These are phyloP conservation scores for Mormyrus proboscirostris DNA, from an alignment of 2,797 vertebrate genomes.

Conservation along the genomic window DNA sequence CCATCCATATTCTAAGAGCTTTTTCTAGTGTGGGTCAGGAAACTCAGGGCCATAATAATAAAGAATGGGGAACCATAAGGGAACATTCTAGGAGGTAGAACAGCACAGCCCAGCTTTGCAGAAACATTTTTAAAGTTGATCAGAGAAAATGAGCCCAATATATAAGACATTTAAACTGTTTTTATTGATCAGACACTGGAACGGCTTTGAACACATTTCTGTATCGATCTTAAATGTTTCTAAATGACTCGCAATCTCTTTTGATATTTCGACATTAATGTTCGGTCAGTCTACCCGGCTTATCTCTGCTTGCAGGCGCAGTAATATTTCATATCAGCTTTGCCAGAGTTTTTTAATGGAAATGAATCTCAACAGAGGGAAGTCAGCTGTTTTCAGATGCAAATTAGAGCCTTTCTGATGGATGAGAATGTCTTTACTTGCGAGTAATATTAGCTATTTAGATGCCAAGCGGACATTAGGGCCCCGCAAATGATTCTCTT, in stretches of 20 bases:
- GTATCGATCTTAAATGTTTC: slow-evolving; percentile 3
- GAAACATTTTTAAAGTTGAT: background rate
- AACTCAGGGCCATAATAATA: background rate
- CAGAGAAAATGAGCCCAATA: slow-evolving; percentile 5
- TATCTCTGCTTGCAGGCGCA: background rate
- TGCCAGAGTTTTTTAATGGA: background rate
- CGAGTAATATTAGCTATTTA: slow-evolving; percentile 5
- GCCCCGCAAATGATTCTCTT: background rate
- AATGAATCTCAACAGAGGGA: background rate
- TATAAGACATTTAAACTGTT: background rate
- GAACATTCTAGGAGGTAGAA: background rate
- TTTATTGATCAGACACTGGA: slow-evolving; percentile 1
- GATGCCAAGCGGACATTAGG: background rate
- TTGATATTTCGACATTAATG: slow-evolving; percentile 8
- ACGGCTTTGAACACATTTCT: background rate
- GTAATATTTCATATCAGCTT: background rate
- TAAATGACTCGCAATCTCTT: background rate
- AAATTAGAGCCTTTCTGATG: slow-evolving; percentile 13
- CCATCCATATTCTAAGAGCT: background rate
- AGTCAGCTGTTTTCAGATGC: background rate
- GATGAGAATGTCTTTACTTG: background rate
- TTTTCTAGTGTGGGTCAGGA: background rate
- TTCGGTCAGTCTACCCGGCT: background rate
- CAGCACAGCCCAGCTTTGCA: background rate
- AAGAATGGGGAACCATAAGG: background rate